Evolutionary conservation across 2,888 invertebrate species (phyloP), one percentile per base, ranked within the genome.

Genomic region (Mermis nigrescens): DNA sequence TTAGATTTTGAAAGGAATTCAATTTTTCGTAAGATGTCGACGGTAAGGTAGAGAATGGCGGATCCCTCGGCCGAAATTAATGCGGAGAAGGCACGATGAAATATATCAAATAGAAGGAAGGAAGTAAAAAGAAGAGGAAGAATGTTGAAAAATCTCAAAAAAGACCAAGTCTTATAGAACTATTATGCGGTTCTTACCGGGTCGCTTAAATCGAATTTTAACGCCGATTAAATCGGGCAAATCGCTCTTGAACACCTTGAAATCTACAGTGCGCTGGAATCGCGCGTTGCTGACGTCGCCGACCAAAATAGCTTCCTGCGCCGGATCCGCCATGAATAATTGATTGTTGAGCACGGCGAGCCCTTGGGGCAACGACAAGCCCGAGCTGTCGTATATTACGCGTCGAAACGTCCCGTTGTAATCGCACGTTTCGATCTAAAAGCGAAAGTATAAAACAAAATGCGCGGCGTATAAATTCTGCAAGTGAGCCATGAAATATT

Each of bases 251-350:
- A 91, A 89, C 68, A 86, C 86, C 28, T 62, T 60, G 64, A 68
- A 69, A 26, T 28, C 22, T 22, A 27, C 2, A 7, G 55, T 27
- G 2, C 31, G 2, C 12, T 28, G 15, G 4, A 27, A 26, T 3
- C 3, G n/a, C 4, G 32, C 52, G 27, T 22, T 56, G 4, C 3
- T 4, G 24, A 58, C 19, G 31, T 55, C 53, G n/a, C 53, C 46
- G 38, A 55, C 45, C 60, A 67, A 69, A 61, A 69, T 70, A 31
- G 63, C 63, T 58, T 95, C 94, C 70, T 85, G 90, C 0, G 81
- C 78, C 0, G 88, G 84, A 73, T 95, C 95, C 26, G 91, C 76
- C 64, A 86, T 86, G 71, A 86, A 94, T 0, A 94, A 75, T 27
- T 84, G 78, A 4, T 82, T 84, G 60, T 87, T 85, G 32, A 86